Conservation (phyloP, 2,888 invertebrate genomes). For the Dasypogon diadema region DNA sequence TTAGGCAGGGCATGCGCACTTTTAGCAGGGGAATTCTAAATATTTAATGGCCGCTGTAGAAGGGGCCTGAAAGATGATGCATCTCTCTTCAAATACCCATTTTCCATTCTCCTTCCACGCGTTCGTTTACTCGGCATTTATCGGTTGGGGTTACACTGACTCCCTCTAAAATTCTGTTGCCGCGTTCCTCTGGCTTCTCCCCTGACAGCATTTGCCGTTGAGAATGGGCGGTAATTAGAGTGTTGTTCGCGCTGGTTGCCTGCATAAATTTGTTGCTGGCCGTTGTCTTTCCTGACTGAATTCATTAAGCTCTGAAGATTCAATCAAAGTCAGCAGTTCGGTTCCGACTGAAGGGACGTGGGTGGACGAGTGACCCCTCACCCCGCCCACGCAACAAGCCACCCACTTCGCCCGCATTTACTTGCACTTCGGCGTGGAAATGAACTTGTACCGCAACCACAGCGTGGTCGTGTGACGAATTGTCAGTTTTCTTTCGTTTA, state of each 20-base stretch:
- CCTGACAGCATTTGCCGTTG: background rate
- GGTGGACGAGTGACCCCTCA: background rate
- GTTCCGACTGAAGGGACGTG: constrained; percentile 10
- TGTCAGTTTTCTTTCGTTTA: constrained; percentile 17
- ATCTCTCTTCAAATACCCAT: background rate
- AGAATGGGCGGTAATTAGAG: constrained; percentile 40
- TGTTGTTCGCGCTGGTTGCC: background rate
- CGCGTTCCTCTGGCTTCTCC: background rate
- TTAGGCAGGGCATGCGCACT: constrained; percentile 10
- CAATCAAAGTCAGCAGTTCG: constrained; percentile 32
- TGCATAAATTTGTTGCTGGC: background rate
- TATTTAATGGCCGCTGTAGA: constrained; percentile 49
- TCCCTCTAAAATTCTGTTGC: background rate
- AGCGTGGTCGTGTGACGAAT: constrained; percentile 30
- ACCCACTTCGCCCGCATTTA: constrained; percentile 15
- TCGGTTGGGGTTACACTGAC: constrained; percentile 1
- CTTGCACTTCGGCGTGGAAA: background rate
- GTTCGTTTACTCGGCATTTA: too few species aligned
- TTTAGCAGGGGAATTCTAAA: constrained; percentile 40
- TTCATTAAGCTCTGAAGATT: constrained; percentile 28
- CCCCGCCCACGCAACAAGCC: background rate
- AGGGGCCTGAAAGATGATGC: background rate
- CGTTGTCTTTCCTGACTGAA: constrained; percentile 8
- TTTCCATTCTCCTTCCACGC: background rate
- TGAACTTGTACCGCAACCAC: constrained; percentile 2